Evolutionary conservation across 2,113 vertebrate species (phyloP), one percentile per base, ranked within the genome.

Genomic region (Steatornis caripensis): DNA sequence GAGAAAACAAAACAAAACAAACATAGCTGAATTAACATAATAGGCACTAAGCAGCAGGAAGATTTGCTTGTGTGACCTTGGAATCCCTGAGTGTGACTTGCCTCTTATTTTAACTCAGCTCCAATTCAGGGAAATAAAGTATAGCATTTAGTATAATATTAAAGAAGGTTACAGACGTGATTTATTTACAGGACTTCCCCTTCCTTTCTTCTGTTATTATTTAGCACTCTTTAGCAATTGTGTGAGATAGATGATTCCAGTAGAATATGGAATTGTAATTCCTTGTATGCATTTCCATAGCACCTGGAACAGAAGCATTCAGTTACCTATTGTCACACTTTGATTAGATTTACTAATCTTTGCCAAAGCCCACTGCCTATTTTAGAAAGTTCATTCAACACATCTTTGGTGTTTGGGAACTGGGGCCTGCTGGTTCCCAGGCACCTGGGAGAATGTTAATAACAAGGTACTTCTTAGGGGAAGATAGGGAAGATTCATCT

Each of bases 1-100:
- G 75, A 93, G 61, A 84, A 96, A 97, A 90, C 78, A 95, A 95
- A 97, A 82, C 64, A 94, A 97, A 97, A 93, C 93, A 97, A 97
- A 96, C 64, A 86, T 93, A 69, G 55, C 14, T 92, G 61, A 82
- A 87, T 91, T 96, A 92, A 66, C 51, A 72, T 96, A 94, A 82
- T 18, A 87, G 66, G 70, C 84, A 95, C 27, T 30, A 87, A 72
- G 5, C 0, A 1, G 17, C 48, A 80, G 48, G 37, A 94, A 83
- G n/a, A 83, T 62, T 84, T 84, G 39, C 62, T 70, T 64, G 22
- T 53, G 19, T 95, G 89, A 94, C 94, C 83, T 85, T 93, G 83
- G 55, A 81, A 90, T 90, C 34, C n/a, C 76, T 94, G 57, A 6
- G 7, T 91, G 21, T 69, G 75, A 83, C 54, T 93, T 71, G 15